Base-by-base conservation (phyloP, 2,797 vertebrate species). In the Phrynocephalus forsythii region DNA sequence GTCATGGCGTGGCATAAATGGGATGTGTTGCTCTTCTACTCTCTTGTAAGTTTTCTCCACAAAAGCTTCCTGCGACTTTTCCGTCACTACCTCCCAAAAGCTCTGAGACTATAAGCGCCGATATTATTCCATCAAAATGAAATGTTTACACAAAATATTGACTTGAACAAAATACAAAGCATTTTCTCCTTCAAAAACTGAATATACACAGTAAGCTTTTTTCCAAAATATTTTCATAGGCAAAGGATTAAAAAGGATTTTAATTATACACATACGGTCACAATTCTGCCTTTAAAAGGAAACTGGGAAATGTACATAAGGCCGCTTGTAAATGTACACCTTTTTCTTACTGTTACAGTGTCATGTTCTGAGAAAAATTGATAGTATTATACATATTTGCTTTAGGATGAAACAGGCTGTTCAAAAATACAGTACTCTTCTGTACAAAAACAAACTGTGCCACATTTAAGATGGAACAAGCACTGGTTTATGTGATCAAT, bases 241-340 rank as follows among this genome's bases (percentile, higher is more conserved):
- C 97, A 98, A 98, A 99, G 98, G 98, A 99, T 99, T 99, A 97
- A 98, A 99, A 99, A 98, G 98, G 98, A 98, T 98, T 97, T 99
- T 99, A 99, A 99, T 99, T 98, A 98, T 99, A 99, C 98, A 99
- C 97, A 98, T 97, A 97, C 97, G 97, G 97, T 98, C 98, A 99
- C 98, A 98, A 98, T 98, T 99, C 97, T 98, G 98, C 98, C 98
- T 98, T 98, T 98, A 99, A 97, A 97, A 99, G 98, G 97, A 98
- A 97, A 98, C 98, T 98, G 98, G 98, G 98, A 99, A 99, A 99
- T 99, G 98, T 99, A 99, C 99, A 99, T 99, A 99, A 99, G 98
- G 99, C 98, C 98, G 98, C 98, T 98, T 98, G 98, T 99, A 99
- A 99, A 99, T 99, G 98, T 99, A 99, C 99, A 99, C 97, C 97